Conservation (phyloP, 2,797 vertebrate genomes). For the Potorous gilbertii region DNA sequence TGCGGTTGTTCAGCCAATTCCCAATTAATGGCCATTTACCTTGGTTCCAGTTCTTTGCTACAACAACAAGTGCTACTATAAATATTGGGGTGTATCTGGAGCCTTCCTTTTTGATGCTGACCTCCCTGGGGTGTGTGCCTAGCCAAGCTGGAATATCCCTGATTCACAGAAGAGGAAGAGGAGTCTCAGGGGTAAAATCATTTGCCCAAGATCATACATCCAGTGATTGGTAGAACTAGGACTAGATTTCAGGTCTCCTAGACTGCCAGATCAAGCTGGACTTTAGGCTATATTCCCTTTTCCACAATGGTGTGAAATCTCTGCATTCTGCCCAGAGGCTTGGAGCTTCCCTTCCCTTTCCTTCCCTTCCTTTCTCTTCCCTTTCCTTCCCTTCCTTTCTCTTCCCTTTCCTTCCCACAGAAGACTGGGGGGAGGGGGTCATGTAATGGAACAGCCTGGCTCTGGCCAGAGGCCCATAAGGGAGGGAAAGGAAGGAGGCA, state of each 20-base stretch:
- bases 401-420: too few relatives aligned
- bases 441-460: not conserved
- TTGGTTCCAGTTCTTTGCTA: not conserved
- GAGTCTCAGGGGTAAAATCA: not conserved
- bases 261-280: not conserved
- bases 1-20: not conserved
- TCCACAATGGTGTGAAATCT: not conserved
- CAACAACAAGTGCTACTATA: not conserved
- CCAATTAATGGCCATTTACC: not conserved
- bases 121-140: not conserved
- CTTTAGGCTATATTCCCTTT: not conserved
- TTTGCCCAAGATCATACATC: not conserved
- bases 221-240: not conserved
- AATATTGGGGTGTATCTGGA: not conserved
- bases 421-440: not conserved
- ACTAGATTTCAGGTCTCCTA: not conserved
- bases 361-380: too few relatives aligned
- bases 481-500: not conserved
- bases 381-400: fast-evolving
- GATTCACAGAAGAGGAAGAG: not conserved
- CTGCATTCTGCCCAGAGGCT: not conserved
- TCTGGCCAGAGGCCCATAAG: not conserved
- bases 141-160: not conserved
- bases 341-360: fast-evolving
- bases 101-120: not conserved